Conservation (phyloP, 2,113 vertebrate genomes). For the Anoplopoma fimbria region DNA sequence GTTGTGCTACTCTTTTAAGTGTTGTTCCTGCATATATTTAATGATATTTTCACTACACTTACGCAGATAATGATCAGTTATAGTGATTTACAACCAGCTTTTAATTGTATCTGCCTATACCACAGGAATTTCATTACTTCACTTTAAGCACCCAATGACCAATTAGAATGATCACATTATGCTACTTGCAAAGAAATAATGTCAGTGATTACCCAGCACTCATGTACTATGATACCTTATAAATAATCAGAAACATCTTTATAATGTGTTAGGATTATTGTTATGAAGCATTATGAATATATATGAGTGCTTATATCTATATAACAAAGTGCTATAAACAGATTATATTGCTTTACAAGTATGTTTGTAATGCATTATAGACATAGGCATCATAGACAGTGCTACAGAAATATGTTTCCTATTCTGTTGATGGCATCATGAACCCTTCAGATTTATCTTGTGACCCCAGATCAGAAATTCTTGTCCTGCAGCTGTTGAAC, state of each 20-base stretch:
- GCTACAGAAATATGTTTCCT: not conserved
- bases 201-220: too few relatives aligned
- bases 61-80: too few relatives aligned
- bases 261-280: not conserved
- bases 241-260: not conserved
- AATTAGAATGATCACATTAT: too few relatives aligned
- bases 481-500: conserved; percentile 36
- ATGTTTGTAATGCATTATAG: not conserved
- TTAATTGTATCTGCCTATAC: too few relatives aligned
- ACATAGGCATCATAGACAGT: not conserved
- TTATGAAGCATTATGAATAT: not conserved
- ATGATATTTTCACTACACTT: too few relatives aligned
- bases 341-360: not conserved
- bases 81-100: too few relatives aligned
- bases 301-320: not conserved
- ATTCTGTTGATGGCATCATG: not conserved
- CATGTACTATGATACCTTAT: too few relatives aligned
- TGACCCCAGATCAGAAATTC: conserved; percentile 4
- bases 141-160: too few relatives aligned
- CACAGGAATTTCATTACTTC: too few relatives aligned
- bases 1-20: too few relatives aligned
- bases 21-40: too few relatives aligned
- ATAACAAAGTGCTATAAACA: not conserved
- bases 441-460: not conserved
- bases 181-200: too few relatives aligned